Conservation (phyloP, 2,113 vertebrate genomes). For the Melanocharis versteri region DNA sequence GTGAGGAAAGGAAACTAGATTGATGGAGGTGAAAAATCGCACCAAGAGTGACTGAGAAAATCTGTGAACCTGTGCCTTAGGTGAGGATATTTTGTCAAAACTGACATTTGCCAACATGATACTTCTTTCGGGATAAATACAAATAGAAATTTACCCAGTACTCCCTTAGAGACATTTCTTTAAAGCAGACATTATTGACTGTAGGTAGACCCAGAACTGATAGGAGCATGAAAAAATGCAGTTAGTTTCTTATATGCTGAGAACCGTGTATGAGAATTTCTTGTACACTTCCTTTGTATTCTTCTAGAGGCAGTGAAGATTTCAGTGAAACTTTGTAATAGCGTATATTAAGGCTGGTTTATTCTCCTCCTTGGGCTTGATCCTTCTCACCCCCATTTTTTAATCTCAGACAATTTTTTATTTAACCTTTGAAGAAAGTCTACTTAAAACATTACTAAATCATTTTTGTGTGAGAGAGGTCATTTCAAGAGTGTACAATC, state of each 20-base stretch:
- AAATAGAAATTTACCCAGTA: neutral
- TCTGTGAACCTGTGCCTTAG: neutral
- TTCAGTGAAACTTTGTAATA: neutral
- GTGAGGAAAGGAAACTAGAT: neutral
- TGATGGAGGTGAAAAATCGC: conserved; percentile 36
- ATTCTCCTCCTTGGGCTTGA: neutral
- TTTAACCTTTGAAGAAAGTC: neutral
- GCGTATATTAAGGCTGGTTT: neutral
- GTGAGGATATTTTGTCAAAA: conserved; percentile 33
- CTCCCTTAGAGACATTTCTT: neutral
- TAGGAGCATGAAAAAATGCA: neutral
- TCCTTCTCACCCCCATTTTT: neutral
- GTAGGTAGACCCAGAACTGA: neutral
- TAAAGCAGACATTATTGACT: neutral
- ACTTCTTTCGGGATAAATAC: neutral
- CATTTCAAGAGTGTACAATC: neutral
- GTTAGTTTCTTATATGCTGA: neutral
- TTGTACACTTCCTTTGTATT: neutral
- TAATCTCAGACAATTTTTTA: neutral
- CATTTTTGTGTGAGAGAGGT: neutral
- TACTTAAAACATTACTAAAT: neutral
- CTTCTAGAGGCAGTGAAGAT: neutral
- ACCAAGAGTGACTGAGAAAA: neutral
- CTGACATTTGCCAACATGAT: neutral
- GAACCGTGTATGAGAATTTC: neutral